Evolutionary conservation across 1,140 invertebrate species (phyloP).

Genomic region (Nephotettix cincticeps): DNA sequence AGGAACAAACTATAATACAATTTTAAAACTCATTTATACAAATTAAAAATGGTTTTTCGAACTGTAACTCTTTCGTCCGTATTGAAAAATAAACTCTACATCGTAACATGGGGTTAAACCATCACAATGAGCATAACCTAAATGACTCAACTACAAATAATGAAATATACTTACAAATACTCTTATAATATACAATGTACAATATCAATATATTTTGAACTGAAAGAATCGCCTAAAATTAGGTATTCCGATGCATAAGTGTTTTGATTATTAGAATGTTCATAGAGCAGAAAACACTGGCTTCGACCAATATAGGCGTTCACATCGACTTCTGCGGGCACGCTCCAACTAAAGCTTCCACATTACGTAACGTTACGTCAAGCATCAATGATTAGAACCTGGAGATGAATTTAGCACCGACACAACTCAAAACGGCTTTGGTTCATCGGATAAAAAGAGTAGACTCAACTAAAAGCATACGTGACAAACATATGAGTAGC

Average conservation of each 20-base stretch:
- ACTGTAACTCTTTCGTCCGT: no score
- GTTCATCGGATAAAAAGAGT: neutral
- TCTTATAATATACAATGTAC: neutral
- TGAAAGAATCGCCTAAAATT: neutral
- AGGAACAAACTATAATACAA: no score
- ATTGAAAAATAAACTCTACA: no score
- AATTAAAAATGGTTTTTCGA: no score
- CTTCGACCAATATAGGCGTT: neutral
- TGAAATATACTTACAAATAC: neutral
- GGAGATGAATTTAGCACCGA: neutral
- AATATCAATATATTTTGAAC: neutral
- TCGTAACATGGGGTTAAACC: neutral
- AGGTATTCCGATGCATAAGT: neutral
- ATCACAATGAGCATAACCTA: slow-evolving; percentile 2
- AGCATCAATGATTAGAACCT: neutral
- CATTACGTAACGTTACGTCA: neutral
- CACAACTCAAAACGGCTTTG: no score
- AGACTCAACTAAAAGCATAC: neutral
- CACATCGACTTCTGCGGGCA: neutral
- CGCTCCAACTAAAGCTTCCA: neutral
- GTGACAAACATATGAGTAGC: neutral
- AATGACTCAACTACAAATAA: neutral
- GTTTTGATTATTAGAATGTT: slow-evolving; percentile 8
- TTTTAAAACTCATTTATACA: no score
- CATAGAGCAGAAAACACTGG: neutral